A percentile compares a stretch with the other conserved stretches of the same genome.
These are phyloP conservation scores for Rhabdomys dilectus DNA, from an alignment of 2,113 vertebrate genomes.

Conservation along the genomic window DNA sequence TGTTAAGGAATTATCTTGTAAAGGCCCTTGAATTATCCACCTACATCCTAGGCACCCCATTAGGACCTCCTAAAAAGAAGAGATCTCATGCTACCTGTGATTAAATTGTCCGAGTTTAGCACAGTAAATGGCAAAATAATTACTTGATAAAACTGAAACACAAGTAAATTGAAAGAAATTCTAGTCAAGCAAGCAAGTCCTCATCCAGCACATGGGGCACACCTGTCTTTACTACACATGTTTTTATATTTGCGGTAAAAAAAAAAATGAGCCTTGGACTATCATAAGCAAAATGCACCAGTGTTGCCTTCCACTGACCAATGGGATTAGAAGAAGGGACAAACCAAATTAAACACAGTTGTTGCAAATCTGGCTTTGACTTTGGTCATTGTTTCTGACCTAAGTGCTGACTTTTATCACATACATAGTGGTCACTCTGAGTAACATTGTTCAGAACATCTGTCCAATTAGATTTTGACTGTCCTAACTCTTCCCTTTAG, in stretches of 20 bases:
- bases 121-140: background rate
- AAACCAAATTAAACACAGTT: background rate
- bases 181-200: background rate
- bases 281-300: background rate
- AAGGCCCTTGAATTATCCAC: constrained; percentile 20
- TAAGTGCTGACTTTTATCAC: background rate
- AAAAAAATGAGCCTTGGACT: rapidly evolving
- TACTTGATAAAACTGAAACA: background rate
- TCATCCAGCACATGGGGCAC: rapidly evolving
- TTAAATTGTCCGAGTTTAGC: background rate
- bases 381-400: background rate
- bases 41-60: background rate
- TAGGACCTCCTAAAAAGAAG: background rate
- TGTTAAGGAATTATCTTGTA: background rate
- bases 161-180: background rate
- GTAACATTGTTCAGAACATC: background rate
- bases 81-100: background rate
- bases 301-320: background rate
- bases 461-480: background rate
- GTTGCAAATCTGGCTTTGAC: background rate
- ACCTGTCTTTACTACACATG: background rate
- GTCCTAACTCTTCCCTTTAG: rapidly evolving
- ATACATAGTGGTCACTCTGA: background rate
- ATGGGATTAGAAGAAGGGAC: background rate
- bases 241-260: background rate